Evolutionary conservation across 1,140 invertebrate genomes (phyloP).

Genomic region (Anthonomus grandis): DNA sequence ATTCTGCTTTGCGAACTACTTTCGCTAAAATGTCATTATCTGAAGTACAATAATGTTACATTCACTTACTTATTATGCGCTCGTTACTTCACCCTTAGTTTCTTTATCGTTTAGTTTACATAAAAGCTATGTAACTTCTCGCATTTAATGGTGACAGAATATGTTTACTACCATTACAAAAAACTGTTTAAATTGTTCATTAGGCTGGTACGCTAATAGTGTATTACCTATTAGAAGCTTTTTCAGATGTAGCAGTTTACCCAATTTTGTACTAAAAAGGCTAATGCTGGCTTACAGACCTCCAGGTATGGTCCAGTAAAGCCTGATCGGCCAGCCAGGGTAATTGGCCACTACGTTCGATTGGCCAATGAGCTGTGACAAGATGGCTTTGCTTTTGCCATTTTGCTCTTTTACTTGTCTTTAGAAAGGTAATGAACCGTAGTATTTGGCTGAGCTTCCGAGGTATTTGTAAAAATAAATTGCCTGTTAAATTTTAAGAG

Average conservation of each 20-base stretch:
- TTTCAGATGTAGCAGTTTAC: too few species aligned
- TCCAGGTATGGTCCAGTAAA: constrained; percentile 13
- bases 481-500: not conserved
- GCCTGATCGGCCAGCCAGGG: constrained; percentile 1
- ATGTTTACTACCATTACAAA: too few species aligned
- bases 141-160: too few species aligned
- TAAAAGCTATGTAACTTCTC: too few species aligned
- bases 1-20: constrained; percentile 30
- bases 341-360: constrained; percentile 18
- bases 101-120: constrained; percentile 13
- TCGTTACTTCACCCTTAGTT: constrained; percentile 12
- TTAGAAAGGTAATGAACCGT: constrained; percentile 10
- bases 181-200: too few species aligned
- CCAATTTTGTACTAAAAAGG: too few species aligned
- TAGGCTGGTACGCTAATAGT: too few species aligned
- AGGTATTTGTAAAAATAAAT: constrained; percentile 3
- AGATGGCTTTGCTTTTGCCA: constrained; percentile 20
- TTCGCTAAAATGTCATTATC: constrained; percentile 22
- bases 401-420: constrained; percentile 17
- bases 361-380: constrained; percentile 14
- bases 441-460: constrained; percentile 5
- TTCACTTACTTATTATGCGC: constrained; percentile 24
- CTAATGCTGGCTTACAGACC: constrained; percentile 4
- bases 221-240: too few species aligned
- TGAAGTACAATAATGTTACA: constrained; percentile 22